Conservation (phyloP, 2,888 invertebrate species). For the Nipponacmea schrenckii region DNA sequence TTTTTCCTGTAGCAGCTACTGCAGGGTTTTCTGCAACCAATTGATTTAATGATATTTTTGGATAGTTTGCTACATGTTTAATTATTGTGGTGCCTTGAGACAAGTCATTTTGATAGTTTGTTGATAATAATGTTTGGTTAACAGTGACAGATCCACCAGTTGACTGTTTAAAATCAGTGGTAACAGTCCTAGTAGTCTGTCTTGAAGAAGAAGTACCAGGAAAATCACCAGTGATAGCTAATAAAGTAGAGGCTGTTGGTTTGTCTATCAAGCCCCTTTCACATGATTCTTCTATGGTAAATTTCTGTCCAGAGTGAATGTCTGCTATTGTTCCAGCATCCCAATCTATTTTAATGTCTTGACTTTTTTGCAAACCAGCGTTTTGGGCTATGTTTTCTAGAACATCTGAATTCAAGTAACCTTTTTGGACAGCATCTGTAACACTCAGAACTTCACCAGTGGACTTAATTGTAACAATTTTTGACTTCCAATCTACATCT, state of each 20-base stretch:
- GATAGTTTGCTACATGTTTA: neutral
- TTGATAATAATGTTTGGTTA: neutral
- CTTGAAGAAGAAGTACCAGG: neutral
- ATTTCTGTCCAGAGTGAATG: slow-evolving; percentile 75
- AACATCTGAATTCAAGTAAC: slow-evolving; percentile 75
- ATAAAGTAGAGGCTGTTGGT: slow-evolving; percentile 48
- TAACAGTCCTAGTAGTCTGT: neutral
- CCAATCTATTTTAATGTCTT: slow-evolving; percentile 74
- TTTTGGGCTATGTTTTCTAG: slow-evolving; percentile 71
- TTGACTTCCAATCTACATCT: slow-evolving; percentile 53
- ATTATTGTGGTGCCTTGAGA: slow-evolving; percentile 2
- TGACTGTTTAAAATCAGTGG: neutral
- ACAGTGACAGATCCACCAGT: neutral
- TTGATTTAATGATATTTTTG: slow-evolving; percentile 30
- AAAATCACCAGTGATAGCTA: slow-evolving; percentile 26
- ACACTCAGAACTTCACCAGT: slow-evolving; percentile 82
- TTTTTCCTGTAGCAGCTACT: slow-evolving; percentile 30
- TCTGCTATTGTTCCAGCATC: slow-evolving; percentile 75
- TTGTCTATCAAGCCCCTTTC: slow-evolving; percentile 47
- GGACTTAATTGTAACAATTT: slow-evolving; percentile 71
- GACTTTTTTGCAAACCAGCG: slow-evolving; percentile 32
- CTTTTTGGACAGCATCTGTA: slow-evolving; percentile 77
- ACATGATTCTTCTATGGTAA: slow-evolving; percentile 83
- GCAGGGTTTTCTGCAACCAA: slow-evolving; percentile 27
- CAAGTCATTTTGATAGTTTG: neutral